These are phyloP conservation scores for Herminia tarsipennalis DNA, from an alignment of 2,888 invertebrate genomes.

Conservation along the genomic window DNA sequence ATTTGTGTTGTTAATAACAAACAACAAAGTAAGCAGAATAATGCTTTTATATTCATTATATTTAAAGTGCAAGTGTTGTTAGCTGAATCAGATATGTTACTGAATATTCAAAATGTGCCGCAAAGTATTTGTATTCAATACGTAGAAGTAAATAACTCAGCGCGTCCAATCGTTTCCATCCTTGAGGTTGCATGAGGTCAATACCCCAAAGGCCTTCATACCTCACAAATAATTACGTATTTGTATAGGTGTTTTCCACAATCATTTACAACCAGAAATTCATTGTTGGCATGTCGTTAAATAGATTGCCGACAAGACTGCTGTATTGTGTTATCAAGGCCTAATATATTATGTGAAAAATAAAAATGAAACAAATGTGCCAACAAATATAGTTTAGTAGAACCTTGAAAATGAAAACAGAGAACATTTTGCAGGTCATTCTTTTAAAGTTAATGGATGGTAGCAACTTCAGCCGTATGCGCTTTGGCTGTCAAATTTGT, in stretches of 20 bases:
- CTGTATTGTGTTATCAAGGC: slow-evolving; percentile 30
- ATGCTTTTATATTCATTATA: slow-evolving; percentile 6
- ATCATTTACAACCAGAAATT: slow-evolving; percentile 39
- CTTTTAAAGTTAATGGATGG: no score
- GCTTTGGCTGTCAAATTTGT: no score
- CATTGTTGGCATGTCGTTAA: slow-evolving; percentile 40
- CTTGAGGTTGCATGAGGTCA: slow-evolving; percentile 51
- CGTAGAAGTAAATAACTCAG: slow-evolving; percentile 42
- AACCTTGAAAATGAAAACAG: slow-evolving; percentile 30
- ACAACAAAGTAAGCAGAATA: neutral
- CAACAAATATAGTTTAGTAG: slow-evolving; percentile 18
- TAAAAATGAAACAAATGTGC: slow-evolving; percentile 17
- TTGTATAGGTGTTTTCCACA: slow-evolving; percentile 52
- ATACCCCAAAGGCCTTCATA: slow-evolving; percentile 49
- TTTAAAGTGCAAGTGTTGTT: slow-evolving; percentile 29
- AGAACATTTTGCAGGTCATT: no score
- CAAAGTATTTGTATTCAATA: slow-evolving; percentile 45
- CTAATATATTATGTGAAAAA: slow-evolving; percentile 20
- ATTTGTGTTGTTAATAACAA: no score
- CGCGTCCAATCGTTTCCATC: slow-evolving; percentile 41
- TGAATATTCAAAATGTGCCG: slow-evolving; percentile 41
- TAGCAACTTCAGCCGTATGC: no score
- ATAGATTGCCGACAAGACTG: slow-evolving; percentile 25
- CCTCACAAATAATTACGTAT: slow-evolving; percentile 49
- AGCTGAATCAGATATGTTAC: slow-evolving; percentile 27